Conservation (phyloP, 2,797 vertebrate species). For the Sebastes matsubarae region DNA sequence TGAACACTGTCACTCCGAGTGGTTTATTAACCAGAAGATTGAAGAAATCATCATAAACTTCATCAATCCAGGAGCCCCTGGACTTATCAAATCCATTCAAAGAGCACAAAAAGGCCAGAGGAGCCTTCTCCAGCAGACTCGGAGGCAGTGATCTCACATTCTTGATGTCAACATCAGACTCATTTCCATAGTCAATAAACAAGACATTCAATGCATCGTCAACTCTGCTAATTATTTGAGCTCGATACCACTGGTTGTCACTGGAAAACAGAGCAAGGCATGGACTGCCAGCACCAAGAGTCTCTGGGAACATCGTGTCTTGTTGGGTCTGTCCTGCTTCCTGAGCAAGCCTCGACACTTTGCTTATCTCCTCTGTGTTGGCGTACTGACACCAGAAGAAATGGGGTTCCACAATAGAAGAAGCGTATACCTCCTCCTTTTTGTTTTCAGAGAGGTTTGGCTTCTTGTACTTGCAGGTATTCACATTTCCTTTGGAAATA, state of each 20-base stretch:
- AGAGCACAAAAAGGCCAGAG: slow-evolving; percentile 88
- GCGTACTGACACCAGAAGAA: slow-evolving; percentile 90
- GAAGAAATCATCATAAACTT: slow-evolving; percentile 81
- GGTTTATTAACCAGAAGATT: slow-evolving; percentile 78
- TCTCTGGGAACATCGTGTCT: not conserved
- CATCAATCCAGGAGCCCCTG: slow-evolving; percentile 81
- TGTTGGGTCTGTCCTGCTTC: slow-evolving; percentile 67
- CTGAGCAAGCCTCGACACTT: slow-evolving; percentile 73
- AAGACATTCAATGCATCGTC: slow-evolving; percentile 64
- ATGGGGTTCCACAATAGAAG: slow-evolving; percentile 80
- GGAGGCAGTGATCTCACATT: slow-evolving; percentile 77
- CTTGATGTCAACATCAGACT: slow-evolving; percentile 73
- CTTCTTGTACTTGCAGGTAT: slow-evolving; percentile 41
- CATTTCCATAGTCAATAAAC: slow-evolving; percentile 89
- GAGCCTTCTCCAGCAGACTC: slow-evolving; percentile 75
- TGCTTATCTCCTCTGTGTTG: slow-evolving; percentile 16
- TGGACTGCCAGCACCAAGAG: slow-evolving; percentile 71
- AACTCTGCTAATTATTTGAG: slow-evolving; percentile 71
- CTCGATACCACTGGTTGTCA: slow-evolving; percentile 87
- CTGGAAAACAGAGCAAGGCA: slow-evolving; percentile 85
- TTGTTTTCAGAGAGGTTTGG: slow-evolving; percentile 56
- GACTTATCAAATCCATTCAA: slow-evolving; percentile 82
- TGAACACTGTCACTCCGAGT: slow-evolving; percentile 78
- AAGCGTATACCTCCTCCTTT: slow-evolving; percentile 77
- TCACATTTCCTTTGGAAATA: not conserved